Conservation (phyloP, 2,888 invertebrate genomes). For the Tortrix viridana region DNA sequence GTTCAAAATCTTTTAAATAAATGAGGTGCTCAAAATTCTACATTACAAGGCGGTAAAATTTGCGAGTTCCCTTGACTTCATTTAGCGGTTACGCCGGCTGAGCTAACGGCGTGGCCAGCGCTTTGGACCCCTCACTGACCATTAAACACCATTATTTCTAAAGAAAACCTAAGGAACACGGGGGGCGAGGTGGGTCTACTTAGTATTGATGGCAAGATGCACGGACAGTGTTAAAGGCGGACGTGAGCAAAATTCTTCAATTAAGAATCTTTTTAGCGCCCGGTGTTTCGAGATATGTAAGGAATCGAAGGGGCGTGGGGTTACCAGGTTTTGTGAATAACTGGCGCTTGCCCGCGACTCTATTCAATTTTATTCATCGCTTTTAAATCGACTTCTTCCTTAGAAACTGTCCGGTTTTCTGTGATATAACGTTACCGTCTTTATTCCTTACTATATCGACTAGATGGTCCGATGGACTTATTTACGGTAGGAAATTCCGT, state of each 20-base stretch:
- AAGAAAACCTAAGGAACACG: slow-evolving; percentile 12
- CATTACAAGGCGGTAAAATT: slow-evolving; percentile 49
- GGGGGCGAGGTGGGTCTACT: slow-evolving; percentile 30
- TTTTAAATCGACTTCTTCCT: too few relatives aligned
- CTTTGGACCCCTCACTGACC: slow-evolving; percentile 27
- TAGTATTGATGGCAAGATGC: slow-evolving; percentile 23
- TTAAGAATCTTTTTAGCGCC: slow-evolving; percentile 45
- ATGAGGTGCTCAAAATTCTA: slow-evolving; percentile 58
- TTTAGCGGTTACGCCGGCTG: slow-evolving; percentile 45
- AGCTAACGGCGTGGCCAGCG: slow-evolving; percentile 37
- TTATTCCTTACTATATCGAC: too few relatives aligned
- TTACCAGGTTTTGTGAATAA: background rate
- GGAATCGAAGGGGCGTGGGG: background rate
- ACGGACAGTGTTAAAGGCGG: slow-evolving; percentile 30
- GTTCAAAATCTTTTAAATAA: slow-evolving; percentile 59
- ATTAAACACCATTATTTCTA: slow-evolving; percentile 18
- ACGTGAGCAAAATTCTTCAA: slow-evolving; percentile 50
- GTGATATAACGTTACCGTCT: too few relatives aligned
- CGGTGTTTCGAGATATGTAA: slow-evolving; percentile 29
- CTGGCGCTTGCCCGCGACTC: background rate
- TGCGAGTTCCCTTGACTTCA: slow-evolving; percentile 44
- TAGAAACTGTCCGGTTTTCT: too few relatives aligned
- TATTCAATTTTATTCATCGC: too few relatives aligned
- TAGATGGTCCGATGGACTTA: too few relatives aligned
- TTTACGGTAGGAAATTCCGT: too few relatives aligned